Evolutionary conservation across 2,888 invertebrate genomes (phyloP), one percentile per base, ranked within the genome.

Genomic region (Macrosiphum euphorbiae): DNA sequence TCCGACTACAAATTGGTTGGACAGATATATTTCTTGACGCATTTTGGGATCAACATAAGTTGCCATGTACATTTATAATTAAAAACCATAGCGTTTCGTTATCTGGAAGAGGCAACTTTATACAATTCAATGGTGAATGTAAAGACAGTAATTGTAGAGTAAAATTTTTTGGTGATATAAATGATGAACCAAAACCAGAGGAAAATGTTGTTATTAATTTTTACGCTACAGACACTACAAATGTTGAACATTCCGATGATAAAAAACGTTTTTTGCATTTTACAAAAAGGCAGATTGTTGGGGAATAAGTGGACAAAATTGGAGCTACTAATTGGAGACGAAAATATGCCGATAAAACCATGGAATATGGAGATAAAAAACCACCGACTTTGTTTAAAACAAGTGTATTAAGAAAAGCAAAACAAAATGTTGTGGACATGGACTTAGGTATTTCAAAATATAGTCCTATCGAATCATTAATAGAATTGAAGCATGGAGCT

Each of bases 41-140:
- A 24, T 85, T 85, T 85, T 85, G 84, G 84, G 84, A 85, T 24
- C 84, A 85, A 41, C 84, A 85, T 41, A 85, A 85, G 41, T 20
- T 85, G 41, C 44, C 84, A 41, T 85, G 44, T 85, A 85, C 84
- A 41, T 85, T 24, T 41, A 7, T 24, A 41, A 41, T 85, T 85
- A 85, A 85, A 85, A 85, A 85, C 10, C 84, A 84, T 84, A 41
- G 41, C 20, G 41, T 84, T 16, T 84, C 84, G 16, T 41, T 35
- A 84, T 84, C 84, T 41, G 84, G 41, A 7, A 84, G 84, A 84
- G 84, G 41, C 20, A 41, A 41, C 4, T 84, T 84, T 44, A 41
- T 84, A 84, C 3, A 41, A 41, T 84, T 84, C 41, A 84, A 7
- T 24, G 84, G 84, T 20, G 84, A 84, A 84, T 84, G 84, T 7